Evolutionary conservation across 2,797 vertebrate species (phyloP).

Genomic region (Carduelis carduelis): DNA sequence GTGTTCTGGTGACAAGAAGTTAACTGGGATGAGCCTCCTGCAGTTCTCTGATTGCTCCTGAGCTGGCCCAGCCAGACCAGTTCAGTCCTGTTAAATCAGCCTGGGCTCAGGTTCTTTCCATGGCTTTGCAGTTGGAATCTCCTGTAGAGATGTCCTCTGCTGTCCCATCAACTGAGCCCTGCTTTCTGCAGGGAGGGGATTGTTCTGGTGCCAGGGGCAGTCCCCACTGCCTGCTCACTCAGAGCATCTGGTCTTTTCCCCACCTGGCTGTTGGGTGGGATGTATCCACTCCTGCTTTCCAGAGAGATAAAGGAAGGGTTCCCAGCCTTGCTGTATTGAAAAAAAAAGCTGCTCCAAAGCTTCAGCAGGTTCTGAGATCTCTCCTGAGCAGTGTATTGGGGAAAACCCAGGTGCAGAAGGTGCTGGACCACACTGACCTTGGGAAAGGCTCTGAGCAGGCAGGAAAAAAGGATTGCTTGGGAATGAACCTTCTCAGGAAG

Average conservation of each 20-base stretch:
- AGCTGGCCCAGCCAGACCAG: not conserved
- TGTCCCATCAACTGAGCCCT: not conserved
- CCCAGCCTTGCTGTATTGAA: not conserved
- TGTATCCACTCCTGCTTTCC: not conserved
- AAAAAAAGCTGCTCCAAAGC: not conserved
- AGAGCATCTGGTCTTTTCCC: not conserved
- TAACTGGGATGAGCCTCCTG: not conserved
- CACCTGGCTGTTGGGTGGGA: not conserved
- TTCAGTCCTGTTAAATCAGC: not conserved
- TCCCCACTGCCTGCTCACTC: not conserved
- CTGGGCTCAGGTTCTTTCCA: not conserved
- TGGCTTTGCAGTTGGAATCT: not conserved
- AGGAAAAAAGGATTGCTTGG: not conserved
- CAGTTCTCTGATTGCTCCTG: not conserved
- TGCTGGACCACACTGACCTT: not conserved
- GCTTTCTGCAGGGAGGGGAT: not conserved
- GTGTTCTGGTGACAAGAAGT: not conserved
- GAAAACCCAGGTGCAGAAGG: not conserved
- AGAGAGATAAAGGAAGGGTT: not conserved
- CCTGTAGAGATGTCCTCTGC: not conserved
- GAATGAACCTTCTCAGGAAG: not conserved
- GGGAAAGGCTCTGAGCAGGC: not conserved
- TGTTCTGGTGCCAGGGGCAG: not conserved
- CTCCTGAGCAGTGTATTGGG: not conserved
- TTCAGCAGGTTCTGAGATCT: not conserved